These are phyloP conservation scores for Drosophila algonquin DNA, from an alignment of 2,888 invertebrate genomes.

Conservation along the genomic window DNA sequence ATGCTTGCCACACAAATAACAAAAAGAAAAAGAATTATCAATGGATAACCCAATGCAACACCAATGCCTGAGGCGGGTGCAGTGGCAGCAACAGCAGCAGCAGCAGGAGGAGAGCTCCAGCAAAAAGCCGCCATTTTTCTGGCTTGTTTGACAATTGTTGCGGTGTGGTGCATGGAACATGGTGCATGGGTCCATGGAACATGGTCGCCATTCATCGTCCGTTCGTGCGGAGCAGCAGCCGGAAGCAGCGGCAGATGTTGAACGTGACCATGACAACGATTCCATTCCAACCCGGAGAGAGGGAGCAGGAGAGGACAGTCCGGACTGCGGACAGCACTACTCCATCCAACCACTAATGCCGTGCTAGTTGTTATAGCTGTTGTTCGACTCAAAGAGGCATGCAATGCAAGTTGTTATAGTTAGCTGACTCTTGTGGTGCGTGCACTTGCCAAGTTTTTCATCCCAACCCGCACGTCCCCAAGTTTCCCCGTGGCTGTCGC, in stretches of 20 bases:
- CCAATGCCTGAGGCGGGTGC: slow-evolving; percentile 13
- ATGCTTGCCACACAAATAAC: slow-evolving; percentile 1
- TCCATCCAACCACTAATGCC: slow-evolving; percentile 56
- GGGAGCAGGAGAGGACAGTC: not conserved
- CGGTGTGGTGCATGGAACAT: slow-evolving; percentile 42
- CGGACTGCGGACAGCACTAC: not conserved
- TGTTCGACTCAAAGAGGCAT: slow-evolving; percentile 57
- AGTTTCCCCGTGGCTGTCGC: not conserved
- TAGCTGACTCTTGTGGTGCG: slow-evolving; percentile 52
- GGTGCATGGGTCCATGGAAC: slow-evolving; percentile 34
- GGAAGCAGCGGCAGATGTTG: slow-evolving; percentile 61
- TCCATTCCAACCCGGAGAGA: slow-evolving; percentile 18
- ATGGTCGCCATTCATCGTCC: slow-evolving; percentile 63
- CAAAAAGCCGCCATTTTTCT: slow-evolving; percentile 67
- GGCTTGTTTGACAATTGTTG: slow-evolving; percentile 76
- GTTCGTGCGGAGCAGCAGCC: slow-evolving; percentile 60
- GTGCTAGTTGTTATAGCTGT: slow-evolving; percentile 65
- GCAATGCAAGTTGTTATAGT: slow-evolving; percentile 57
- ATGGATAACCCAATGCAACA: slow-evolving; percentile 24
- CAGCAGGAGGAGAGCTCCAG: slow-evolving; percentile 14
- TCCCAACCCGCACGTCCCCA: not conserved
- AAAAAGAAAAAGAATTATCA: slow-evolving; percentile 15
- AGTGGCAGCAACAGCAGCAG: slow-evolving; percentile 14
- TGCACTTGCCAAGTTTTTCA: slow-evolving; percentile 57
- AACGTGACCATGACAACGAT: slow-evolving; percentile 73